These are phyloP conservation scores for Brachionus manjavacas DNA, from an alignment of 1,140 invertebrate genomes.

Conservation along the genomic window DNA sequence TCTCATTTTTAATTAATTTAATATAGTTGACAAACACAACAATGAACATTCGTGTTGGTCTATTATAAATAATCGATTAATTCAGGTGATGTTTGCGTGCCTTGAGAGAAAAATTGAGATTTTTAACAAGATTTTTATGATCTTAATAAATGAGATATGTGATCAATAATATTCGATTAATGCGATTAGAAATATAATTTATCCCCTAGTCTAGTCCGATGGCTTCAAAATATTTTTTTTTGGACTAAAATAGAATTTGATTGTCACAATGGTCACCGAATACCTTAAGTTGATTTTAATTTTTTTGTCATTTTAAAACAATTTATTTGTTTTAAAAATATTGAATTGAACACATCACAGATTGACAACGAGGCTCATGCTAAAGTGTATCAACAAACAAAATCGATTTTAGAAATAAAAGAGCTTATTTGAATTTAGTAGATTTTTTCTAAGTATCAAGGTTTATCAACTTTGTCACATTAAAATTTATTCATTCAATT, in stretches of 20 bases:
- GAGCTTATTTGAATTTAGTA: neutral
- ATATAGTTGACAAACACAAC: neutral
- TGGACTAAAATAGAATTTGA: constrained; percentile 9
- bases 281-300: constrained; percentile 17
- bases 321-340: neutral
- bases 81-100: constrained; percentile 22
- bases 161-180: neutral
- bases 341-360: neutral
- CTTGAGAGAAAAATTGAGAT: neutral
- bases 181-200: neutral
- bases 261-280: neutral
- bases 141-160: constrained; percentile 18
- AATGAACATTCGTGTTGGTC: neutral
- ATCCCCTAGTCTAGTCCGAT: neutral
- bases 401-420: neutral
- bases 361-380: neutral
- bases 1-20: neutral
- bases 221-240: neutral
- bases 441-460: too few species aligned
- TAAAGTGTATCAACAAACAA: neutral
- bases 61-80: constrained; percentile 30
- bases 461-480: too few species aligned
- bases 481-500: too few species aligned
- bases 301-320: neutral
- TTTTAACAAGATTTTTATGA: constrained; percentile 37